Base-by-base conservation (phyloP, 2,888 invertebrate species). In the Acleris holmiana region DNA sequence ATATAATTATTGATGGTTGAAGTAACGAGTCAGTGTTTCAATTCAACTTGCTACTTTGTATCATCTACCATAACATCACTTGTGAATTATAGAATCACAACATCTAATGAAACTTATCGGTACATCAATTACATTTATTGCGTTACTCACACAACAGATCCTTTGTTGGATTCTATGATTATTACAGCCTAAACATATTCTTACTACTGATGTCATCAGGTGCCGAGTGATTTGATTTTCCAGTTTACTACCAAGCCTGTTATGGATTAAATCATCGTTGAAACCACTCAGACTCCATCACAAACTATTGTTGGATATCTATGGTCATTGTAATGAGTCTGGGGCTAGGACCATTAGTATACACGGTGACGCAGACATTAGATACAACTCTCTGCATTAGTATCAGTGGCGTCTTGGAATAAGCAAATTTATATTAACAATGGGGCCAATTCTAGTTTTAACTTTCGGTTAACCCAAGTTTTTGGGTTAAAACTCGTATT, bases 131-230 rank as follows among this genome's bases (percentile, higher is more conserved):
- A 56, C 29, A 35, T 59, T 29, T 25, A 55, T 57, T 51, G 35
- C 35, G 60, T 61, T 66, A 54, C 67, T 68, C 65, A 67, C 50
- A 64, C 63, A 67, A 64, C 58, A 59, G 68, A 68, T 67, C 63
- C 59, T 58, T 63, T 61, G 64, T 63, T 61, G 64, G 48, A 54
- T 59, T 53, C 48, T 58, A 58, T 53, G 58, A 58, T 49, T 48
- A 59, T 64, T 51, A 57, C 44, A 61, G 61, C 66, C 63, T 61
- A 64, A 61, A 66, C 57, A 51, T 68, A 65, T 67, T 55, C 18
- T 55, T 55, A 44, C 48, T 62, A 67, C 68, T 76, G 76, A 76
- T 74, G 74, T 76, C 76, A 76, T 76, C 71, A 62, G 35, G 62
- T 64, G 66, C 67, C 53, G 61, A 56, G 58, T 71, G 68, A 72